phyloP scores from a whole-genome alignment of 2,888 invertebrate species.

The Euphydryas editha region DNA sequence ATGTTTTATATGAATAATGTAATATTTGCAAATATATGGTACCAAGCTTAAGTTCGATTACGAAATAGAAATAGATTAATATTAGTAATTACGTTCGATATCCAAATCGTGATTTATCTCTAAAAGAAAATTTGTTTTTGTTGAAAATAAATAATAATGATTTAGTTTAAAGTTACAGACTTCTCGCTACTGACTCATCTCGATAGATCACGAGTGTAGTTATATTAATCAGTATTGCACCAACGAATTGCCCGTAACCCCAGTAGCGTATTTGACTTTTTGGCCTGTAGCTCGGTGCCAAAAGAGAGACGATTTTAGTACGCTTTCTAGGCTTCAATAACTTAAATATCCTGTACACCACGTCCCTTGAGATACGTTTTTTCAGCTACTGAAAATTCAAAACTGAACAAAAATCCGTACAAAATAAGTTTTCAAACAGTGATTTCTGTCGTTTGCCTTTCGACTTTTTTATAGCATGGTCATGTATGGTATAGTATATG shows the following conservation, averaged over 20 bases:
- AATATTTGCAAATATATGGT: too few relatives aligned
- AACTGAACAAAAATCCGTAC: background rate
- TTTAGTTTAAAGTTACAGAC: too few relatives aligned
- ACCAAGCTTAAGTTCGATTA: too few relatives aligned
- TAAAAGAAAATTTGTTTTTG: too few relatives aligned
- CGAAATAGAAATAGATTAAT: too few relatives aligned
- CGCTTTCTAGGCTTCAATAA: slow-evolving; percentile 6
- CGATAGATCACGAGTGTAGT: background rate
- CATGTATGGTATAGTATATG: background rate
- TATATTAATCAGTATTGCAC: background rate
- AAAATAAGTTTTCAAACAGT: background rate
- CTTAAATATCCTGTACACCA: background rate
- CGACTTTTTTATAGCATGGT: background rate
- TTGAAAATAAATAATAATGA: too few relatives aligned
- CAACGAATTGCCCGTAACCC: background rate
- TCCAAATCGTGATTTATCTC: too few relatives aligned
- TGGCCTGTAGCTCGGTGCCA: background rate
- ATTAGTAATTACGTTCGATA: too few relatives aligned
- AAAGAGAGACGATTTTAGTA: background rate
- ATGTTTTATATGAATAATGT: too few relatives aligned
- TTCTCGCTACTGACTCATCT: background rate
- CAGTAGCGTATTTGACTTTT: slow-evolving; percentile 4
- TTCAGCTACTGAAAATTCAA: background rate
- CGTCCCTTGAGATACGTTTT: background rate
- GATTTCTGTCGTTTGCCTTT: background rate